Evolutionary conservation across 1,140 invertebrate genomes (phyloP).

Genomic region (Apis florea): DNA sequence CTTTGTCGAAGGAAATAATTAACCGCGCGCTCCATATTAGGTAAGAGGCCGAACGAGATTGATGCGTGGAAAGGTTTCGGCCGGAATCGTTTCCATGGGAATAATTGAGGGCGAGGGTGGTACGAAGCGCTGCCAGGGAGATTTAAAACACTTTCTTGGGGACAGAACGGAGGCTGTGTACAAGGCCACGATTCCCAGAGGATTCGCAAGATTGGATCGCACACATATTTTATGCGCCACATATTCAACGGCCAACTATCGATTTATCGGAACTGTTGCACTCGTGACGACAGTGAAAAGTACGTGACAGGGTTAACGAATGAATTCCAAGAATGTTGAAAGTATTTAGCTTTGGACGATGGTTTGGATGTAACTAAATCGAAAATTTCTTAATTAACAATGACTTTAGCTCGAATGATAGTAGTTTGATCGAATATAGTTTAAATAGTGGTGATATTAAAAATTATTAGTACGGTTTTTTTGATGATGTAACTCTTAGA

Average conservation of each 20-base stretch:
- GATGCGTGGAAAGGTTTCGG: slow-evolving; percentile 67
- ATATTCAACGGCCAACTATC: slow-evolving; percentile 35
- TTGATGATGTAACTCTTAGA: no score
- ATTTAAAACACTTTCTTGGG: slow-evolving; percentile 57
- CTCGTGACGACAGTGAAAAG: neutral
- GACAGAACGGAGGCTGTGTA: neutral
- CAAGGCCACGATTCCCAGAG: slow-evolving; percentile 24
- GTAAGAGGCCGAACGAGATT: slow-evolving; percentile 61
- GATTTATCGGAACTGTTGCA: neutral
- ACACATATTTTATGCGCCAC: slow-evolving; percentile 11
- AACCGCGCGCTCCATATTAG: slow-evolving; percentile 63
- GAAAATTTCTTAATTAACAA: no score
- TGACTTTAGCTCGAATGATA: no score
- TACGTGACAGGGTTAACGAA: neutral
- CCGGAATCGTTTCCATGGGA: slow-evolving; percentile 69
- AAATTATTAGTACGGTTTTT: no score
- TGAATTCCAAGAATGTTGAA: no score
- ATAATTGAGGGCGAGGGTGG: slow-evolving; percentile 61
- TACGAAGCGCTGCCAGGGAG: slow-evolving; percentile 21
- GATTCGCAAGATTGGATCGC: slow-evolving; percentile 52
- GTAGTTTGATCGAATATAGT: no score
- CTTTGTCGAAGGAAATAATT: slow-evolving; percentile 67
- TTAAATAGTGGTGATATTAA: no score
- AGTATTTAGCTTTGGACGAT: no score
- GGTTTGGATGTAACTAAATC: no score